These are phyloP conservation scores for Pipistrellus kuhlii DNA, from an alignment of 2,797 vertebrate species.

Conservation along the genomic window DNA sequence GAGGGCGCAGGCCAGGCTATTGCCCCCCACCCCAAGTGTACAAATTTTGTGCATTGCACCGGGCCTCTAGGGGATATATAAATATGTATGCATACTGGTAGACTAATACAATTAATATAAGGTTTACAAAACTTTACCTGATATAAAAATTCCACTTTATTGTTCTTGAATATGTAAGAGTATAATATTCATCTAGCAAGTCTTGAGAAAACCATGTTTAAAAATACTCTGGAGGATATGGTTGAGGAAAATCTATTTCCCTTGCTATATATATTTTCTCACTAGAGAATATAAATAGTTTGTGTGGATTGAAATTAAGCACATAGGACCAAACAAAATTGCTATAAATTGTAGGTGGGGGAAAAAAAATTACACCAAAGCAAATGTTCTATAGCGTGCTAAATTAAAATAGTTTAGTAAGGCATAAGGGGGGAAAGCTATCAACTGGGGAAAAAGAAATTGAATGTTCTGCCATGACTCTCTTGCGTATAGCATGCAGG, in stretches of 20 bases:
- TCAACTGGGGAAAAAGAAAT: background rate
- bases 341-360: constrained; percentile 11
- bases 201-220: constrained; percentile 41
- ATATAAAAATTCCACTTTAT: background rate
- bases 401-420: constrained; percentile 59
- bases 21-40: no score
- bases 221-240: background rate
- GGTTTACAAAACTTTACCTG: constrained; percentile 31
- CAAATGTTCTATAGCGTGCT: constrained; percentile 43
- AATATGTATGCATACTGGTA: background rate
- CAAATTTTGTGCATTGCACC: no score
- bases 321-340: constrained; percentile 55
- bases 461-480: background rate
- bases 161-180: background rate
- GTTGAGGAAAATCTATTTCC: constrained; percentile 1
- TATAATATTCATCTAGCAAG: background rate
- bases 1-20: no score
- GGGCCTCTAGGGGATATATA: background rate
- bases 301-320: constrained; percentile 67
- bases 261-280: constrained; percentile 19
- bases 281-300: constrained; percentile 22
- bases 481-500: background rate
- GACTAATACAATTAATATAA: constrained; percentile 4
- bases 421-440: background rate
- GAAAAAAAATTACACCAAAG: constrained; percentile 42